phyloP scores from a whole-genome alignment of 2,888 invertebrate genomes.

The Oxycera nigricornis region DNA sequence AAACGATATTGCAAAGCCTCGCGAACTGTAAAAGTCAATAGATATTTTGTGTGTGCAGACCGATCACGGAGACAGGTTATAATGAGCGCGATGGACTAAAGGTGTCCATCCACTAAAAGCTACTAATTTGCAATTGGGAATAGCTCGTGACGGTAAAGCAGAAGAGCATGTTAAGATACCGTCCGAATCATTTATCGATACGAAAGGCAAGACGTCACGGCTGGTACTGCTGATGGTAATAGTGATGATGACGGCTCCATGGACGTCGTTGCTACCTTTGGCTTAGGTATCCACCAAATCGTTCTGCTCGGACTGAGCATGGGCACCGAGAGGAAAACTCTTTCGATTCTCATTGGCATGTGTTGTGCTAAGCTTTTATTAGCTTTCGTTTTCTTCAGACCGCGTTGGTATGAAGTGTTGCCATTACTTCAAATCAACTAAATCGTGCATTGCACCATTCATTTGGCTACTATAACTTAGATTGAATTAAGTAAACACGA shows the following conservation, averaged over 20 bases:
- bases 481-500: too few relatives aligned
- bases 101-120: constrained; percentile 40
- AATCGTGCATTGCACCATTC: too few relatives aligned
- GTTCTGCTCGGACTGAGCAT: constrained; percentile 29
- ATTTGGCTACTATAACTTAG: too few relatives aligned
- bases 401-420: background rate
- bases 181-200: background rate
- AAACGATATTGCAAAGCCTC: background rate
- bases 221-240: constrained; percentile 30
- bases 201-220: constrained; percentile 38
- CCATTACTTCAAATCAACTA: background rate
- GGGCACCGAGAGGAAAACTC: constrained; percentile 22
- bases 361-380: constrained; percentile 25
- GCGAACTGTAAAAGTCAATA: background rate
- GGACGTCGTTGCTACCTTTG: constrained; percentile 28
- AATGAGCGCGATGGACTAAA: constrained; percentile 45
- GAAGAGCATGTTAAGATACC: background rate
- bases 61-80: constrained; percentile 18
- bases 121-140: constrained; percentile 15
- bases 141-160: background rate
- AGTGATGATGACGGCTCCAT: background rate
- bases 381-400: constrained; percentile 26
- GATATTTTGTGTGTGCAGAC: background rate
- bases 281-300: constrained; percentile 18
- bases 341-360: background rate